Evolutionary conservation across 2,113 vertebrate genomes (phyloP).

Genomic region (Gobio gobio): DNA sequence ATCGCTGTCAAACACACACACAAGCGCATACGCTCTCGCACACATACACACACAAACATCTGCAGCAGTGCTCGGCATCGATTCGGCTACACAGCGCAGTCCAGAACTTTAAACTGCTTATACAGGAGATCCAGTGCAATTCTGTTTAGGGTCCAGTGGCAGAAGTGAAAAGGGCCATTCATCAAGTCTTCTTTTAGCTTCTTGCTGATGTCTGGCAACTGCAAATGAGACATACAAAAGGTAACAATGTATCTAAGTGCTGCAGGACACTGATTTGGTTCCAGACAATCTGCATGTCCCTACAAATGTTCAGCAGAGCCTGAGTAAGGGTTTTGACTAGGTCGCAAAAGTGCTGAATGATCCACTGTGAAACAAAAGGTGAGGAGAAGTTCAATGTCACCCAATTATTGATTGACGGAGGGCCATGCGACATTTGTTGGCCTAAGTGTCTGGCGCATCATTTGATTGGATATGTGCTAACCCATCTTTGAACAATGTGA

Average conservation of each 20-base stretch:
- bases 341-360: conserved; percentile 51
- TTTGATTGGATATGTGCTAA: conserved; percentile 13
- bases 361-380: conserved; percentile 39
- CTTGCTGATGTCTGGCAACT: conserved; percentile 37
- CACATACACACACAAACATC: conserved; percentile 34
- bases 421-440: neutral
- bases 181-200: conserved; percentile 52
- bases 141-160: conserved; percentile 48
- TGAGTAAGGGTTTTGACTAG: conserved; percentile 41
- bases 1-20: conserved; percentile 29
- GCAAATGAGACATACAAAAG: conserved; percentile 45
- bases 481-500: neutral
- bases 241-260: conserved; percentile 17
- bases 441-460: conserved; percentile 10
- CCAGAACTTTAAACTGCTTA: conserved; percentile 58
- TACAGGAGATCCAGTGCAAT: conserved; percentile 48
- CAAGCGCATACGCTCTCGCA: neutral
- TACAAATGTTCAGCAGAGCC: conserved; percentile 33
- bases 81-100: conserved; percentile 35
- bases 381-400: conserved; percentile 50
- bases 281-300: conserved; percentile 12
- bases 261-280: neutral
- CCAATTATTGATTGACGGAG: conserved; percentile 54
- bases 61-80: conserved; percentile 52
- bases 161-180: conserved; percentile 47